These are phyloP conservation scores for Triplophysa bombifrons DNA, from an alignment of 2,797 vertebrate genomes.

Conservation along the genomic window DNA sequence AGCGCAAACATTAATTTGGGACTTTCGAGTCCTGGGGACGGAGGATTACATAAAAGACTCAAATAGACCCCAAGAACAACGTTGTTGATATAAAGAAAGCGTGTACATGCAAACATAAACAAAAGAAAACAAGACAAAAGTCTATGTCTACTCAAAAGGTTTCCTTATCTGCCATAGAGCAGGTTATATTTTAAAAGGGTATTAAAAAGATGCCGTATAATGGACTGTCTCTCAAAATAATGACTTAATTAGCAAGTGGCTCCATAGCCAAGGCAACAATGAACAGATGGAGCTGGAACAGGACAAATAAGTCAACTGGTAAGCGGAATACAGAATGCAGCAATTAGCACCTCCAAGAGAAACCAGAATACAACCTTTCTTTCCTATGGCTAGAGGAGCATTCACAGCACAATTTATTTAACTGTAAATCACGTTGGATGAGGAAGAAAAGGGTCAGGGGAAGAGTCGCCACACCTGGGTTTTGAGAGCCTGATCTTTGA, in stretches of 20 bases:
- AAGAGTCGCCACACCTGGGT: slow-evolving; percentile 29
- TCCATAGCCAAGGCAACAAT: slow-evolving; percentile 40
- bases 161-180: slow-evolving; percentile 48
- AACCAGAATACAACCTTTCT: slow-evolving; percentile 24
- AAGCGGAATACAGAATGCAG: slow-evolving; percentile 27
- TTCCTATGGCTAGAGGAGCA: slow-evolving; percentile 36
- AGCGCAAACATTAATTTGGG: slow-evolving; percentile 52
- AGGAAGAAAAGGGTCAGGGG: slow-evolving; percentile 37
- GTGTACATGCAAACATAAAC: slow-evolving; percentile 3
- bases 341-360: slow-evolving; percentile 22
- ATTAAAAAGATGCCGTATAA: slow-evolving; percentile 45
- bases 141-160: slow-evolving; percentile 21
- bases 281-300: slow-evolving; percentile 59
- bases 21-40: slow-evolving; percentile 38
- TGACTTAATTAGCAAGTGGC: slow-evolving; percentile 57
- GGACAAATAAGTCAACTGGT: slow-evolving; percentile 53
- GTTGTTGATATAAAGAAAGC: slow-evolving; percentile 23
- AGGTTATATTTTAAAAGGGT: slow-evolving; percentile 50
- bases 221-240: slow-evolving; percentile 56
- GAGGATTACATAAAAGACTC: slow-evolving; percentile 52
- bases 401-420: slow-evolving; percentile 9
- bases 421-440: slow-evolving; percentile 6
- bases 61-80: slow-evolving; percentile 41
- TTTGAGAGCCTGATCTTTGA: slow-evolving; percentile 46
- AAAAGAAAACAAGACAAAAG: slow-evolving; percentile 19